Evolutionary conservation across 1,140 invertebrate species (phyloP).

Genomic region (Drosophila lacertosa): DNA sequence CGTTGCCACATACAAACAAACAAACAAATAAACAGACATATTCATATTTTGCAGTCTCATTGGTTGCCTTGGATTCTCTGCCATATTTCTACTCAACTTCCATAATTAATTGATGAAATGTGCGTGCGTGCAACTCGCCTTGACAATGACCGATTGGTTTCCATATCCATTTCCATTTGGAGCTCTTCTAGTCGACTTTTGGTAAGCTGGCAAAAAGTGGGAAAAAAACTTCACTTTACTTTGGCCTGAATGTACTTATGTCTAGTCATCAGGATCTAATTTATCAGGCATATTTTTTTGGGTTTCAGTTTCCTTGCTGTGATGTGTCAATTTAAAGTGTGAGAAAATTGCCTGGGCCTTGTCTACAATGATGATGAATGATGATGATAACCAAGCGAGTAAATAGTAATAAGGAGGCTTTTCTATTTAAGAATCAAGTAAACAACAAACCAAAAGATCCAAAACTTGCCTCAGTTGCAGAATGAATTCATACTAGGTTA

Average conservation of each 20-base stretch:
- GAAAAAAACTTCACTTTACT: not conserved
- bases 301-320: constrained; percentile 27
- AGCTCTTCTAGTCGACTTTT: constrained; percentile 26
- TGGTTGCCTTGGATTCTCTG: constrained; percentile 10
- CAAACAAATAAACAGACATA: constrained; percentile 23
- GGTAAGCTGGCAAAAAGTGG: constrained; percentile 28
- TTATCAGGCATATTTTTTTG: constrained; percentile 54
- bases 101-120: constrained; percentile 83
- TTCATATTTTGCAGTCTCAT: constrained; percentile 66
- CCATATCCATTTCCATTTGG: constrained; percentile 38
- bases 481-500: no score
- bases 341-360: constrained; percentile 64
- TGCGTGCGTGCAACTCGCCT: constrained; percentile 44
- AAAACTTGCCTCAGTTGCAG: no score
- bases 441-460: no score
- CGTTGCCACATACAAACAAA: constrained; percentile 66
- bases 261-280: constrained; percentile 75
- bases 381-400: constrained; percentile 51
- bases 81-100: constrained; percentile 29
- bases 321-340: constrained; percentile 80
- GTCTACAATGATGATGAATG: constrained; percentile 54
- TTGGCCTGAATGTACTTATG: constrained; percentile 30
- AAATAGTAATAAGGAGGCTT: no score
- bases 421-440: no score
- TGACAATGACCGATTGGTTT: constrained; percentile 78